Evolutionary conservation across 2,888 invertebrate species (phyloP).

Genomic region (Aphrophora alni): DNA sequence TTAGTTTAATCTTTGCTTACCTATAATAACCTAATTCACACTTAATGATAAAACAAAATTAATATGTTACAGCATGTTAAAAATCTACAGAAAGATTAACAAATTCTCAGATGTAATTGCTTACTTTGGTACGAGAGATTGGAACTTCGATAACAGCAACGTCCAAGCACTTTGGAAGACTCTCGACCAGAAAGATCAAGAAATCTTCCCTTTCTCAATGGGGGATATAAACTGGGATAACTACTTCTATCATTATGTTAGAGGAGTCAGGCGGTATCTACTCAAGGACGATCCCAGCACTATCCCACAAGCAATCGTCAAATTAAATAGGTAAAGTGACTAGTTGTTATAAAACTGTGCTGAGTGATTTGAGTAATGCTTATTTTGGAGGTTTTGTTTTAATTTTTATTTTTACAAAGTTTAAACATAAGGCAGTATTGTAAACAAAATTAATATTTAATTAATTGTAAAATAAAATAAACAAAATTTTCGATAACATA

Average conservation of each 20-base stretch:
- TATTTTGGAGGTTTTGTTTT: too few species aligned
- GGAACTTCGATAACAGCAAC: conserved; percentile 73
- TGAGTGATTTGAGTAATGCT: too few species aligned
- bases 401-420: too few species aligned
- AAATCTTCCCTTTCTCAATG: conserved; percentile 75
- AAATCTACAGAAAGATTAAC: conserved; percentile 77
- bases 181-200: conserved; percentile 64
- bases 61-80: conserved; percentile 64
- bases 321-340: too few species aligned
- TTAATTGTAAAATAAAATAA: too few species aligned
- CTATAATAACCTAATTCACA: too few species aligned
- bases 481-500: too few species aligned
- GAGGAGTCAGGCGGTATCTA: conserved; percentile 78
- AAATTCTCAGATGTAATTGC: conserved; percentile 74
- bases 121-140: conserved; percentile 80
- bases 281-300: conserved; percentile 81
- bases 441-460: too few species aligned
- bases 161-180: conserved; percentile 65
- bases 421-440: too few species aligned
- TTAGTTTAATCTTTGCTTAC: too few species aligned
- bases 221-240: conserved; percentile 75
- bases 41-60: too few species aligned
- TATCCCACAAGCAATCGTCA: conserved; percentile 72
- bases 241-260: conserved; percentile 71
- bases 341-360: too few species aligned